Evolutionary conservation across 2,797 vertebrate genomes (phyloP), one percentile per base, ranked within the genome.

Genomic region (Falco biarmicus): DNA sequence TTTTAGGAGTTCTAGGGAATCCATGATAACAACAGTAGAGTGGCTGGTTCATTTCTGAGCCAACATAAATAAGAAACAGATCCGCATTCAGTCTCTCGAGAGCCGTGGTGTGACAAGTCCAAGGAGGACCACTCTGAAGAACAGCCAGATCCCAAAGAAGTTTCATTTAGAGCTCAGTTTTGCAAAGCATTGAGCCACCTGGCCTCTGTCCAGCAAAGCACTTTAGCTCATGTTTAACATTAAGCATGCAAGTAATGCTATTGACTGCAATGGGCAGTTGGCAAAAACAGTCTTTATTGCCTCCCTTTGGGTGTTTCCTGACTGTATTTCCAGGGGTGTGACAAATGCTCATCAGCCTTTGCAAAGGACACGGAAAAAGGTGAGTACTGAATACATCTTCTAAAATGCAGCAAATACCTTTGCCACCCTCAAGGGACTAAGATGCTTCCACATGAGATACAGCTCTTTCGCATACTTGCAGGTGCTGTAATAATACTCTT

Each of bases 131-230:
- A 22, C 13, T 39, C 28, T 48, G 83, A 66, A 76, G 80, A 54
- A 87, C 31, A 48, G 39, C 1, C 63, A 90, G 43, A 25, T 11
- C 31, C 45, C 47, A 56, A 54, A 50, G 31, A 77, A 84, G 29
- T 56, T 87, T 87, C 39, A 47, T 64, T 89, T 29, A 34, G 43
- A 57, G 32, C 31, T 95, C 34, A 25, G 56, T 63, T 82, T 66
- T 90, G 22, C n/a, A 43, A 75, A 87, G 28, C 3, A 2, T 25
- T 63, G 76, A 91, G 21, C 20, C 31, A 13, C 7, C 70, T 96
- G 95, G 94, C 87, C 83, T 79, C 66, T 84, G 43, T 76, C 93
- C 94, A 95, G 85, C 32, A 60, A 82, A 93, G 70, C 84, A 95
- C 88, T 95, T 93, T 20, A 82, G n/a, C 0, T 0, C 9, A 3